These are phyloP conservation scores for Idaea aversata DNA, from an alignment of 2,888 invertebrate species.

Conservation along the genomic window DNA sequence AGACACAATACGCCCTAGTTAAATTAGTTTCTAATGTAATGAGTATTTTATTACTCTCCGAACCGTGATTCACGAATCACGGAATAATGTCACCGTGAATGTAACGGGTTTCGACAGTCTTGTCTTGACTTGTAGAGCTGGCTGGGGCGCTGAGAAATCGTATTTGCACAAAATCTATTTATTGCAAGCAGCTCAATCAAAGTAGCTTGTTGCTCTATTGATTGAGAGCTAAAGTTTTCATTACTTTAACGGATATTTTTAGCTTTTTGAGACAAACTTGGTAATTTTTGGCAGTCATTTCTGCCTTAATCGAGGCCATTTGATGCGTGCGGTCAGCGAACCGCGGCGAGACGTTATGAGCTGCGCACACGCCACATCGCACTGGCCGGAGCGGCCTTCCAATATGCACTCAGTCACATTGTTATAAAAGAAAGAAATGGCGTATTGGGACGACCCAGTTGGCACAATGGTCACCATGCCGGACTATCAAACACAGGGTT, in stretches of 20 bases:
- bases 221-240: no score
- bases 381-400: conserved; percentile 31
- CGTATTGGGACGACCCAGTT: no score
- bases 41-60: background rate
- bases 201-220: background rate
- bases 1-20: background rate
- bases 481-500: no score
- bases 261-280: background rate
- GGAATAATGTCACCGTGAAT: conserved; percentile 1
- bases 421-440: background rate
- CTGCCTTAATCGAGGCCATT: conserved; percentile 26
- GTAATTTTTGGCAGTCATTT: conserved; percentile 26
- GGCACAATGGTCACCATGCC: no score
- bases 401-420: background rate
- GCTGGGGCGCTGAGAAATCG: background rate
- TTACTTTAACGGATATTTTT: background rate
- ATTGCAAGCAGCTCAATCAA: background rate
- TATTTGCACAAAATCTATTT: background rate
- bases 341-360: conserved; percentile 47
- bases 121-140: background rate
- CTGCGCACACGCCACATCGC: conserved; percentile 30
- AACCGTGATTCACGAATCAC: conserved; percentile 3
- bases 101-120: conserved; percentile 1
- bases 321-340: conserved; percentile 56
- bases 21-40: background rate